Percentiles rank a stretch among this genome's conserved stretches.
phyloP scores from a whole-genome alignment of 2,113 vertebrate species.

The Spea bombifrons region DNA sequence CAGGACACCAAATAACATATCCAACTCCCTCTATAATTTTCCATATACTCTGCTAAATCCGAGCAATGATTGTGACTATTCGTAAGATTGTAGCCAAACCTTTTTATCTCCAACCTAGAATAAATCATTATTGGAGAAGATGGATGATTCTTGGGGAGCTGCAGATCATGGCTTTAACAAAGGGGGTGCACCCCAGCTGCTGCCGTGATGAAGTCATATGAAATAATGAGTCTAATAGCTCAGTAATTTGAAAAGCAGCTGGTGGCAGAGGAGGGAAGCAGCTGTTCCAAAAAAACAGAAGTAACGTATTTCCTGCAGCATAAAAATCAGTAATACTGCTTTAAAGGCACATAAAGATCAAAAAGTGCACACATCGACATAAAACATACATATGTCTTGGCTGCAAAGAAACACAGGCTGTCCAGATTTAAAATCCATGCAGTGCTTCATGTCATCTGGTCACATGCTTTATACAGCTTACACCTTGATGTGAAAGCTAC shows the following conservation, averaged over 20 bases:
- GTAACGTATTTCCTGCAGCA: slow-evolving; percentile 52
- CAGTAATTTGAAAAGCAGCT: slow-evolving; percentile 69
- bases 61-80: slow-evolving; percentile 37
- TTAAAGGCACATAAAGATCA: slow-evolving; percentile 6
- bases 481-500: slow-evolving; percentile 8
- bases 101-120: slow-evolving; percentile 34
- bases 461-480: slow-evolving; percentile 17
- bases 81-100: slow-evolving; percentile 23
- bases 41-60: slow-evolving; percentile 24
- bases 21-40: slow-evolving; percentile 30
- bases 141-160: slow-evolving; percentile 30
- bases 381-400: background rate
- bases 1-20: slow-evolving; percentile 16
- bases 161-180: background rate
- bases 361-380: background rate
- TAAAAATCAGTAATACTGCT: slow-evolving; percentile 49
- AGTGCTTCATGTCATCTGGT: slow-evolving; percentile 8
- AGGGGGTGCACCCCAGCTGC: slow-evolving; percentile 57
- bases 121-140: slow-evolving; percentile 28
- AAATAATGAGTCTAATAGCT: slow-evolving; percentile 70
- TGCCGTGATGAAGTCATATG: slow-evolving; percentile 55
- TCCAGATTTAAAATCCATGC: slow-evolving; percentile 7
- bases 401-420: background rate
- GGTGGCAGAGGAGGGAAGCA: slow-evolving; percentile 60
- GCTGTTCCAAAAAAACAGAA: slow-evolving; percentile 57